phyloP scores from a whole-genome alignment of 2,797 vertebrate genomes.

The Lemur catta region DNA sequence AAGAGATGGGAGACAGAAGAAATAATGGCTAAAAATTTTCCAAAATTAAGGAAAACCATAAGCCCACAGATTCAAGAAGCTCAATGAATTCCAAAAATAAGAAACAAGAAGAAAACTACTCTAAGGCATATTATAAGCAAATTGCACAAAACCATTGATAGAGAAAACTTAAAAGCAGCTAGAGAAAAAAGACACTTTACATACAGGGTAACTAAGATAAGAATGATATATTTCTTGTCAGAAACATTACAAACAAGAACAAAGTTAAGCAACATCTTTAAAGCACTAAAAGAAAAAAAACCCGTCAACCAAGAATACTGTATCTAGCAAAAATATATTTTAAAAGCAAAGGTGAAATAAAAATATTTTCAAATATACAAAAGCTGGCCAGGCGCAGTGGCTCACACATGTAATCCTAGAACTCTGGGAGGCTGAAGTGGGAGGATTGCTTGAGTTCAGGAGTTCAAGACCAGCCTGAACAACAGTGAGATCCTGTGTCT shows the following conservation, averaged over 20 bases:
- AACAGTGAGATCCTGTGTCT: too few species aligned
- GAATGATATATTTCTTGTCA: constrained; percentile 15
- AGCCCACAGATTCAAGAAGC: neutral
- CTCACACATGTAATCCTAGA: too few species aligned
- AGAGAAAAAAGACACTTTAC: neutral
- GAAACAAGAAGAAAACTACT: neutral
- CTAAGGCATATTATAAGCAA: neutral
- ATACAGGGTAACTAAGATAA: neutral
- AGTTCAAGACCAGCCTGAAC: too few species aligned
- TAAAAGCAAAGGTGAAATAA: neutral
- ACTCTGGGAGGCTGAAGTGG: too few species aligned
- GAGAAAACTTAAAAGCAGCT: constrained; percentile 36
- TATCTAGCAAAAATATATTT: neutral
- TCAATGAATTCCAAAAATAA: neutral
- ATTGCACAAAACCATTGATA: neutral
- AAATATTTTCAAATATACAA: constrained; percentile 7
- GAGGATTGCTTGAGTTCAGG: too few species aligned
- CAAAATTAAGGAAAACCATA: neutral
- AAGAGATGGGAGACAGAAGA: neutral
- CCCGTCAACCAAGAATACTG: neutral
- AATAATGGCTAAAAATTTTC: neutral
- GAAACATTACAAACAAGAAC: constrained; percentile 1
- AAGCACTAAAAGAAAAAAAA: neutral
- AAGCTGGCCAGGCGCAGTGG: neutral
- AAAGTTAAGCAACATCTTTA: constrained; percentile 27